Evolutionary conservation across 2,797 vertebrate species (phyloP).

Genomic region (Cyprinella venusta): DNA sequence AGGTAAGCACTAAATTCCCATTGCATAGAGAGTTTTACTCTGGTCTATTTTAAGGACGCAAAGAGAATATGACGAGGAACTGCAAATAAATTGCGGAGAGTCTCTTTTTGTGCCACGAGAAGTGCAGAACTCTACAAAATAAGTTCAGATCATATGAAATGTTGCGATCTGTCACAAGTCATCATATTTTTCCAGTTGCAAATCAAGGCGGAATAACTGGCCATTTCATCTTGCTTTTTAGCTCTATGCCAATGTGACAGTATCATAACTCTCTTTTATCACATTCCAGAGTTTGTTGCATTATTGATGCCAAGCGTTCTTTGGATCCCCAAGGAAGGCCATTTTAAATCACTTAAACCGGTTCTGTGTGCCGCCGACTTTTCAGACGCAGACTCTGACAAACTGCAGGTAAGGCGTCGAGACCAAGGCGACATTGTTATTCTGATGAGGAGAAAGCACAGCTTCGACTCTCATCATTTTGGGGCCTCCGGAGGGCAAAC

Average conservation of each 20-base stretch:
- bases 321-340: constrained; percentile 13
- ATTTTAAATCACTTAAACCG: constrained; percentile 35
- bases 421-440: constrained; percentile 44
- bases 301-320: constrained; percentile 36
- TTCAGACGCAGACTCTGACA: constrained; percentile 31
- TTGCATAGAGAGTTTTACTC: neutral
- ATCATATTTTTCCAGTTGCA: constrained; percentile 1
- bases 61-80: neutral
- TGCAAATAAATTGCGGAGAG: neutral
- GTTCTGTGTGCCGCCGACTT: constrained; percentile 3
- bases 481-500: constrained; percentile 37
- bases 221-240: constrained; percentile 36
- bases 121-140: constrained; percentile 4
- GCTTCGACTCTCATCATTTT: constrained; percentile 25
- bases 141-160: neutral
- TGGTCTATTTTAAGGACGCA: neutral
- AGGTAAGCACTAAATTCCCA: neutral
- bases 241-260: constrained; percentile 34
- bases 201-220: constrained; percentile 24
- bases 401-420: constrained; percentile 18
- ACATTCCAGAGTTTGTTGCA: constrained; percentile 39
- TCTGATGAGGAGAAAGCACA: constrained; percentile 38
- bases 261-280: constrained; percentile 41
- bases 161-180: constrained; percentile 15
- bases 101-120: neutral